Evolutionary conservation across 2,797 vertebrate genomes (phyloP), one percentile per base, ranked within the genome.

Genomic region (Amniataba percoides): DNA sequence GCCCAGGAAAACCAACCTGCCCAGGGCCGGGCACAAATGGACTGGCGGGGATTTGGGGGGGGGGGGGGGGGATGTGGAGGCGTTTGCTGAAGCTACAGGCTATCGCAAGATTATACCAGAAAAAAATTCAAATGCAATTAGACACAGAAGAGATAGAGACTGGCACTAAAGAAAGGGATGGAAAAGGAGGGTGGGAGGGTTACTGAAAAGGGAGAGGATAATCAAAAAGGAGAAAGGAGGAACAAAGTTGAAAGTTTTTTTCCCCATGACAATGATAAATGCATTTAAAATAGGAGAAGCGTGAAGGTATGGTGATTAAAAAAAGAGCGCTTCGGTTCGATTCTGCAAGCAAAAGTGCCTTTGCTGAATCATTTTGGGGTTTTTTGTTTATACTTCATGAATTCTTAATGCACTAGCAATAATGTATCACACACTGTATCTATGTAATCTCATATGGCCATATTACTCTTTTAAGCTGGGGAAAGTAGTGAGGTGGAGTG

Each of bases 1-100:
- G 90, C 92, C 92, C 88, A 86, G 92, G 93, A 95, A 31, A 96
- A 94, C 88, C 82, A 91, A 94, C 91, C 93, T 93, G 90, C 88
- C 86, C 75, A 78, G 79, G 81, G 87, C 87, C 67, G 81, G 89
- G 90, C 90, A 83, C 90, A 94, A 95, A 95, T 94, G 94, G 92
- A 93, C 88, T 87, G 83, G 79, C 46, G 75, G 71, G 70, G 85
- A 87, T 82, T 79, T 78, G 53, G 48, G 55, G 59, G 63, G 78
- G 40, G 39, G 40, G 39, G 53, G 69, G 42, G 59, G 60, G 31
- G 53, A 62, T 61, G 18, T 52, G 59, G 25, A 39, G 57, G 71
- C 67, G 73, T 57, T 60, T 57, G 19, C 82, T 58, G 71, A 85
- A 88, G 87, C 87, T 85, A 52, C 49, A 67, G 81, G 83, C 91